These are phyloP conservation scores for Saimiri boliviensis DNA, from an alignment of 2,113 vertebrate genomes.

Conservation along the genomic window DNA sequence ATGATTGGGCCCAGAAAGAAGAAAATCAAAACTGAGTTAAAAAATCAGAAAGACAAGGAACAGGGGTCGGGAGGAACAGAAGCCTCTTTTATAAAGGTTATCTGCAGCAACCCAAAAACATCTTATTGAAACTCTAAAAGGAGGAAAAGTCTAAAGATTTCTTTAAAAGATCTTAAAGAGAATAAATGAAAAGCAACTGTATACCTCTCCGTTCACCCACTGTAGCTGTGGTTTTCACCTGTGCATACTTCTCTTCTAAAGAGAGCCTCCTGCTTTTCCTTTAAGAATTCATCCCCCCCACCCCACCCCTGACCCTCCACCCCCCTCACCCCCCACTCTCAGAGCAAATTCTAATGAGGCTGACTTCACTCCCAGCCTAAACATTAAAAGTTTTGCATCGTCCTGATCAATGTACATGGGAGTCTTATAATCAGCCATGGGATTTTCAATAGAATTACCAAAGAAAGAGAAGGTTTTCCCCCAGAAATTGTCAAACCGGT, in stretches of 20 bases:
- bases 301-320: no score
- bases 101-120: neutral
- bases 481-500: neutral
- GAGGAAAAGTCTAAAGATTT: neutral
- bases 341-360: neutral
- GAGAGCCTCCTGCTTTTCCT: neutral
- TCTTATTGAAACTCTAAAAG: neutral
- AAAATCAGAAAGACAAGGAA: neutral
- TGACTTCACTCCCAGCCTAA: neutral
- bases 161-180: neutral
- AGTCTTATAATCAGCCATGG: neutral
- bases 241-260: neutral
- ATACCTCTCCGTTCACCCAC: neutral
- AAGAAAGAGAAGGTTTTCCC: neutral
- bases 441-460: neutral
- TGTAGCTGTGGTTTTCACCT: neutral
- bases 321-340: no score
- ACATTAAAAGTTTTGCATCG: neutral
- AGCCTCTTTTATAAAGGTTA: neutral
- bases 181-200: neutral
- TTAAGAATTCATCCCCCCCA: neutral
- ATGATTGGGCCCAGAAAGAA: neutral
- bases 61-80: neutral
- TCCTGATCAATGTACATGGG: neutral
- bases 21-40: slow-evolving; percentile 31